Percentiles rank a stretch among this genome's conserved stretches.
Conservation (phyloP, 2,113 vertebrate genomes). For the Macquaria ambigua region DNA sequence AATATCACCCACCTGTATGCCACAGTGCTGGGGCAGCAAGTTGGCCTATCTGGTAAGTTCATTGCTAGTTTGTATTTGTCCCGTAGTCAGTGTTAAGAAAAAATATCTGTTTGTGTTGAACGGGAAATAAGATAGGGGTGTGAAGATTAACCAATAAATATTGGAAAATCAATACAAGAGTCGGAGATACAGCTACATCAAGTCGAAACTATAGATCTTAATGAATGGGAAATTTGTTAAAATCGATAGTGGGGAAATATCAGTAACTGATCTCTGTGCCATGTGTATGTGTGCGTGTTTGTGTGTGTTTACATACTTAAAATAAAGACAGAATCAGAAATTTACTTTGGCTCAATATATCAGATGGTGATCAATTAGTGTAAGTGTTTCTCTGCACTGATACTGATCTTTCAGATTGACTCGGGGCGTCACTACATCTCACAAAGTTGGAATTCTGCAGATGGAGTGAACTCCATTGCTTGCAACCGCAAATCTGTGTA, state of each 20-base stretch:
- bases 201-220: background rate
- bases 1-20: constrained; percentile 96
- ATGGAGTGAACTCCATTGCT: no score
- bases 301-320: no score
- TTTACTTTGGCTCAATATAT: no score
- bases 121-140: background rate
- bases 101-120: background rate
- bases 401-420: no score
- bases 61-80: background rate
- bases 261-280: background rate
- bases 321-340: background rate
- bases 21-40: constrained; percentile 93
- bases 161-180: background rate
- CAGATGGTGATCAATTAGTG: no score
- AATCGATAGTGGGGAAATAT: background rate
- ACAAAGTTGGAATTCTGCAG: no score
- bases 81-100: background rate
- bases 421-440: no score
- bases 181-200: background rate
- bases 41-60: constrained; percentile 91
- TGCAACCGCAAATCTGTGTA: no score
- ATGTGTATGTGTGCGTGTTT: no score
- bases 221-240: background rate
- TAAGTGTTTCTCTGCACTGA: no score
- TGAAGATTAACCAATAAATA: background rate